Evolutionary conservation across 2,797 vertebrate genomes (phyloP).

Genomic region (Meriones psammophilus): DNA sequence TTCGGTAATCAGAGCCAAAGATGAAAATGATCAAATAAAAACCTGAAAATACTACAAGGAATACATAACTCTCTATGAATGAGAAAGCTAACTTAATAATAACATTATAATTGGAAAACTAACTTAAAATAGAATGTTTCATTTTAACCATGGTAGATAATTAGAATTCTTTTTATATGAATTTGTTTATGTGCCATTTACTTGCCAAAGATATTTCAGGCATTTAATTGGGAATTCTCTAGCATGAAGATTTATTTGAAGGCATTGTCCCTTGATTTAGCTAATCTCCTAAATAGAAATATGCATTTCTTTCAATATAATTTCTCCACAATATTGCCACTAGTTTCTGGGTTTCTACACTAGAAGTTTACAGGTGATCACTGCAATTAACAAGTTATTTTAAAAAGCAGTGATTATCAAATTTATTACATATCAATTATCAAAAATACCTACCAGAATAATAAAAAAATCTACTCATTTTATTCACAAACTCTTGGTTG

Average conservation of each 20-base stretch:
- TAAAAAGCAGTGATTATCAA: not conserved
- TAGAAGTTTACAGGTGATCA: not conserved
- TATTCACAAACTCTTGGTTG: not conserved
- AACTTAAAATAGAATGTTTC: conserved; percentile 60
- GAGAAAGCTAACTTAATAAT: conserved; percentile 74
- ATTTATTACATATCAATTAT: not conserved
- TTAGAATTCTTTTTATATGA: conserved; percentile 65
- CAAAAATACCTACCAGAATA: not conserved
- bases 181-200: conserved; percentile 48
- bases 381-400: not conserved
- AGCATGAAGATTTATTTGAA: conserved; percentile 36
- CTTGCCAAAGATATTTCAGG: conserved; percentile 56
- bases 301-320: not conserved
- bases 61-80: conserved; percentile 58
- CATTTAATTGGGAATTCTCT: conserved; percentile 56
- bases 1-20: conserved; percentile 44
- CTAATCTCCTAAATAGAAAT: conserved; percentile 6
- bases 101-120: conserved; percentile 61
- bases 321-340: not conserved
- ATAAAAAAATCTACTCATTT: not conserved
- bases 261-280: not conserved
- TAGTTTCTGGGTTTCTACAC: not conserved
- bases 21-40: conserved; percentile 59
- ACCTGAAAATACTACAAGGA: conserved; percentile 47
- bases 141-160: conserved; percentile 63